Evolutionary conservation across 2,888 invertebrate species (phyloP).

Genomic region (Caenorhabditis sp.): DNA sequence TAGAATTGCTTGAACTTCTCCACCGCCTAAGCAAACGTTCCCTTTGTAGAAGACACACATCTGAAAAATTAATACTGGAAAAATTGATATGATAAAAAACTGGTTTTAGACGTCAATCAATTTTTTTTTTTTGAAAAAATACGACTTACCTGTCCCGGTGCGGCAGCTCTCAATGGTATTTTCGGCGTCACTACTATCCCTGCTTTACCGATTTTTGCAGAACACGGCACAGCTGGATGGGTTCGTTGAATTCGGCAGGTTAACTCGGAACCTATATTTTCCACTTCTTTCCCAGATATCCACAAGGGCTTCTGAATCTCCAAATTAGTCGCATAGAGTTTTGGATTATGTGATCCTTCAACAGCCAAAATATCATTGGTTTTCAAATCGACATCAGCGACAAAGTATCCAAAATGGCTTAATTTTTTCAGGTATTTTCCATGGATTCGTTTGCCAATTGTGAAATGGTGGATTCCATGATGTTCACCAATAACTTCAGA

Average conservation of each 20-base stretch:
- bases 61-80: constrained; percentile 77
- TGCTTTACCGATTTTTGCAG: constrained; percentile 4
- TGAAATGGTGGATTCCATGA: constrained; percentile 85
- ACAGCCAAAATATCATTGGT: constrained; percentile 84
- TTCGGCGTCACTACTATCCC: constrained; percentile 39
- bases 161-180: constrained; percentile 61
- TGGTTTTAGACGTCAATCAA: not conserved
- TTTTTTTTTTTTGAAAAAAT: constrained; percentile 4
- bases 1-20: constrained; percentile 49
- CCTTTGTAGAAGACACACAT: constrained; percentile 75
- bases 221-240: constrained; percentile 55
- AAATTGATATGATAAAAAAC: not conserved
- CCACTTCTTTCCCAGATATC: constrained; percentile 28
- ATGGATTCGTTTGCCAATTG: constrained; percentile 86
- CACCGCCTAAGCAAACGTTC: constrained; percentile 63
- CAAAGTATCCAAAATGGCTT: constrained; percentile 78
- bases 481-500: constrained; percentile 83
- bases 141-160: constrained; percentile 57
- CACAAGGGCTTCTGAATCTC: constrained; percentile 50
- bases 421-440: constrained; percentile 76
- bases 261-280: constrained; percentile 6
- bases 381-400: constrained; percentile 79
- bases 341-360: constrained; percentile 55
- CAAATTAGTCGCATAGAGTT: constrained; percentile 55
- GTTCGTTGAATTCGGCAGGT: constrained; percentile 58